Percentiles rank a stretch among this genome's conserved stretches.
Evolutionary conservation across 2,113 vertebrate genomes (phyloP).

Genomic region (Callipepla californica): DNA sequence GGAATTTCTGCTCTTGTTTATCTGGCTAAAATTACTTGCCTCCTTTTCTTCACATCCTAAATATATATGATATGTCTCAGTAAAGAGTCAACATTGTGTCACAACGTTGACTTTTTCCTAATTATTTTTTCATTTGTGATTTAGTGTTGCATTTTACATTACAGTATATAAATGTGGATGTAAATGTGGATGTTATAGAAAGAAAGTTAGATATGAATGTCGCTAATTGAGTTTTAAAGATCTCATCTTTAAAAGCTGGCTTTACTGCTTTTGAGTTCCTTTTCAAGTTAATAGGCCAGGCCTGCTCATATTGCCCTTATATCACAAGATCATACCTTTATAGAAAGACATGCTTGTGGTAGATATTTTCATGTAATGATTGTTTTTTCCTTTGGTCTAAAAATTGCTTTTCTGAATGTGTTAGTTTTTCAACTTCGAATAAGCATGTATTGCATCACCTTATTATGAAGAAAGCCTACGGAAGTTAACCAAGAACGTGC

Average conservation of each 20-base stretch:
- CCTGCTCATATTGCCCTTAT: neutral
- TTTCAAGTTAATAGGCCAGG: neutral
- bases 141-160: neutral
- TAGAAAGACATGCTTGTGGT: neutral
- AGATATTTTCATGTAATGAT: neutral
- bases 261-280: neutral
- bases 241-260: neutral
- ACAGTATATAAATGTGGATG: neutral
- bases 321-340: neutral
- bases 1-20: neutral
- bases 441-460: neutral
- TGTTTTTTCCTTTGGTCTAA: neutral
- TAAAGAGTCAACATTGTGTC: neutral
- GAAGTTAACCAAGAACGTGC: neutral
- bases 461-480: neutral
- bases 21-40: neutral
- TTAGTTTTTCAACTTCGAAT: neutral
- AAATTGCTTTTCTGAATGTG: neutral
- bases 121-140: neutral
- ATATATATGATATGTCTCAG: fast-evolving
- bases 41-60: neutral
- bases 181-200: neutral
- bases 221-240: neutral
- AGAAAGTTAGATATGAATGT: neutral
- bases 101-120: neutral